phyloP scores from a whole-genome alignment of 2,888 invertebrate species.

The Harpagoxenus sublaevis region DNA sequence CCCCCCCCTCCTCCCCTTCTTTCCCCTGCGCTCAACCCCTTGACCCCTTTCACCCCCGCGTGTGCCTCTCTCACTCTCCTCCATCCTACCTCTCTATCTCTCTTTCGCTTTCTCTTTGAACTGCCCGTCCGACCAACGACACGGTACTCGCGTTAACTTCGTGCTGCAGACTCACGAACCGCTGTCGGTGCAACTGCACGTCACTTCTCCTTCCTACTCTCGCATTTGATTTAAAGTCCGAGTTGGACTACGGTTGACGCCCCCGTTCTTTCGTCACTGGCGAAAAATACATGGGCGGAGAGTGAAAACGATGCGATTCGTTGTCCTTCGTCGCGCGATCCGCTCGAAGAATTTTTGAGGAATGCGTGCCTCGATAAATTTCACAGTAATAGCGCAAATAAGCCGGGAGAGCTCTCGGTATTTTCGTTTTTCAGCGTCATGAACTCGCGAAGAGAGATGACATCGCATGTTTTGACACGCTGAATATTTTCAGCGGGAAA shows the following conservation, averaged over 20 bases:
- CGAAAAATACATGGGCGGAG: conserved; percentile 19
- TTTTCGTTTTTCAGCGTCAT: background rate
- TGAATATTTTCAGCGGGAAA: background rate
- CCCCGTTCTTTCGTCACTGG: conserved; percentile 55
- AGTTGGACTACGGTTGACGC: conserved; percentile 64
- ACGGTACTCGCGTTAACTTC: conserved; percentile 55
- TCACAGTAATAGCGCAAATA: background rate
- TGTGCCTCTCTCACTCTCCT: conserved; percentile 23
- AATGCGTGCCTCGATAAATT: conserved; percentile 6
- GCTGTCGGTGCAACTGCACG: conserved; percentile 68
- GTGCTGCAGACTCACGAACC: conserved; percentile 57
- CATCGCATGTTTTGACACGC: background rate
- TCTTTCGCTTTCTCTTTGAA: conserved; percentile 38
- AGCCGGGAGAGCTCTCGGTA: background rate
- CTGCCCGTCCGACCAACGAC: conserved; percentile 53
- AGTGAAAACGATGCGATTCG: background rate
- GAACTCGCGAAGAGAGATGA: background rate
- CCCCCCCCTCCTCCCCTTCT: conserved; percentile 33
- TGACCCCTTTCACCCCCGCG: conserved; percentile 34
- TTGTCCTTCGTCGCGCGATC: background rate
- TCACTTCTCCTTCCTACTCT: conserved; percentile 74
- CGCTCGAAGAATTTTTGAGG: background rate
- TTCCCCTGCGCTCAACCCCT: conserved; percentile 35
- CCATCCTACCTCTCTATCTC: background rate
- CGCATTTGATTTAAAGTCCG: conserved; percentile 70